Conservation (phyloP, 1,140 invertebrate genomes). For the Drosophila parvula region DNA sequence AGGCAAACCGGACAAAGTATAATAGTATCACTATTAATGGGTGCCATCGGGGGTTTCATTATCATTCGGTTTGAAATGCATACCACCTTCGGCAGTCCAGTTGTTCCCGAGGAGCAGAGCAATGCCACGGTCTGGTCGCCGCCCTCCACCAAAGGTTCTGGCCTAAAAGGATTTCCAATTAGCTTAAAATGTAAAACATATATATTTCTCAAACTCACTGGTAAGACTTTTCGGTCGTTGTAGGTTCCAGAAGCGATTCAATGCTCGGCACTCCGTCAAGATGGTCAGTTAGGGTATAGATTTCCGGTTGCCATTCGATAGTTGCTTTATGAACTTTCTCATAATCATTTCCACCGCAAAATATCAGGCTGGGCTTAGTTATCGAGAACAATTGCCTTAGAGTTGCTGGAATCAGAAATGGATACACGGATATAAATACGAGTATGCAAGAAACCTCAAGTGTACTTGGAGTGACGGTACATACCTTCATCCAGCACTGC, state of each 20-base stretch:
- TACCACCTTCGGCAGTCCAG: conserved; percentile 85
- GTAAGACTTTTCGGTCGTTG: conserved; percentile 54
- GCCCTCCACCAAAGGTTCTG: conserved; percentile 40
- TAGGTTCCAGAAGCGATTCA: conserved; percentile 51
- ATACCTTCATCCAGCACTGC: conserved; percentile 53
- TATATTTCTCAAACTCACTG: conserved; percentile 36
- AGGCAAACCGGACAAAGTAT: background rate
- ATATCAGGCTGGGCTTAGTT: conserved; percentile 63
- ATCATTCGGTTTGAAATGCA: conserved; percentile 85
- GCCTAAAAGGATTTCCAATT: conserved; percentile 28
- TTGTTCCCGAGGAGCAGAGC: conserved; percentile 88
- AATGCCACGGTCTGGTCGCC: conserved; percentile 73
- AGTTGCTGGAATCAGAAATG: conserved; percentile 28
- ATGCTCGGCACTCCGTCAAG: conserved; percentile 51
- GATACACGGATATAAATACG: background rate
- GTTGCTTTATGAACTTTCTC: conserved; percentile 35
- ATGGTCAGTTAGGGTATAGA: conserved; percentile 49
- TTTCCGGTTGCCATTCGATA: background rate
- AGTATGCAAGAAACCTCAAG: no score
- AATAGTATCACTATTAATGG: background rate
- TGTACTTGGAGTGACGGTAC: background rate
- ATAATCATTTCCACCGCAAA: conserved; percentile 61
- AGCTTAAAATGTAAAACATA: background rate
- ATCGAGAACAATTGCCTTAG: conserved; percentile 53
- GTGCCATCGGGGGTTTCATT: accelerated